Conservation (phyloP, 1,140 invertebrate genomes). For the Drosophila littoralis region DNA sequence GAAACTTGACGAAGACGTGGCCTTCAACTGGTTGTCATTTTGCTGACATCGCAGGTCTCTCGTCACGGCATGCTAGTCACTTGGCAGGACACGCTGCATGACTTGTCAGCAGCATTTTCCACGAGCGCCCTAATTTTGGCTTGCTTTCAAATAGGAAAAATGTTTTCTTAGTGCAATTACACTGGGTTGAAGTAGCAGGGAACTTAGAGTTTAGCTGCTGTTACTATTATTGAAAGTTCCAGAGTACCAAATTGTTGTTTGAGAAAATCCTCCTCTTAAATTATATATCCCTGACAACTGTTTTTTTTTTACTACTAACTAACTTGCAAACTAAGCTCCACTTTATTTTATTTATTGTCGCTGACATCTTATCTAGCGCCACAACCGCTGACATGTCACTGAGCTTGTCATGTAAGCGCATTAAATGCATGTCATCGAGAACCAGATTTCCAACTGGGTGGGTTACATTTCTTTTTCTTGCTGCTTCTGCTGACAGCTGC, state of each 20-base stretch:
- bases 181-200: too few relatives aligned
- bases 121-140: too few relatives aligned
- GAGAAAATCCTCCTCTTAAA: too few relatives aligned
- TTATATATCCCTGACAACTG: too few relatives aligned
- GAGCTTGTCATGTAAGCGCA: not conserved
- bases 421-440: not conserved
- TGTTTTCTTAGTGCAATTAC: too few relatives aligned
- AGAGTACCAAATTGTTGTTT: too few relatives aligned
- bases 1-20: not conserved
- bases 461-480: not conserved
- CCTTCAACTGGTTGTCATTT: not conserved
- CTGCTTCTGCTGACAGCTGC: conserved; percentile 17
- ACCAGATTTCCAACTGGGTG: not conserved
- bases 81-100: not conserved
- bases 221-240: too few relatives aligned
- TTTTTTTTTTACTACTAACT: too few relatives aligned
- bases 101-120: not conserved
- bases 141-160: too few relatives aligned
- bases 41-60: not conserved
- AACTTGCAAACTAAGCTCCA: too few relatives aligned
- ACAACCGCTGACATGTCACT: not conserved
- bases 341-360: not conserved
- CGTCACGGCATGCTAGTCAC: too few relatives aligned
- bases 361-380: not conserved
- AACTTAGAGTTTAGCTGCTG: too few relatives aligned